Base-by-base conservation (phyloP, 2,888 invertebrate genomes). In the Epinotia bilunana region DNA sequence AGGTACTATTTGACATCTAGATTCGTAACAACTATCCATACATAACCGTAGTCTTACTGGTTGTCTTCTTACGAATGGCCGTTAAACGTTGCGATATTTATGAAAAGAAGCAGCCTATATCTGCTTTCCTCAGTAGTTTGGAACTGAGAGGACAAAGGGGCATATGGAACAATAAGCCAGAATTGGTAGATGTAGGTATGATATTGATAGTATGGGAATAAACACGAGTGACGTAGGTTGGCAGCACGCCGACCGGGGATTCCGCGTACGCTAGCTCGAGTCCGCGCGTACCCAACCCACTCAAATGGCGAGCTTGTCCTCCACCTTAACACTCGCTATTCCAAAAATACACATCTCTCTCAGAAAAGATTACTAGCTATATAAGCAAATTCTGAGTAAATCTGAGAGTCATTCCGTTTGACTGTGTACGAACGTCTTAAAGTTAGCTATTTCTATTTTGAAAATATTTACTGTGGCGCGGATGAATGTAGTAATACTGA, bases 201-300 rank as follows among this genome's bases (percentile, higher is more conserved):
- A 57, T 46, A 43, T 4, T 46, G 57, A 20, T 46, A 62, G 53
- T 39, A 69, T 63, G 43, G 55, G 46, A 62, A n/a, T 46, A 62
- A 70, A 57, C 57, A 64, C 39, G 28, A 61, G 62, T 72, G 75
- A 72, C 55, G 71, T 67, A 46, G 61, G 20, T 75, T 72, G 75
- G 75, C 75, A 65, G 43, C 6, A 20, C 71, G 75, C 75, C 75
- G 67, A 72, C 67, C 75, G 72, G 75, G 75, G 75, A 75, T 75
- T 72, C 75, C 75, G 55, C 61, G 71, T 71, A 28, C 39, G 53
- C 53, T n/a, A 53, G 53, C n/a, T 53, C n/a, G 53, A n/a, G n/a
- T 7, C n/a, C 20, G 20, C 28, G 13, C 12, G 39, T 69, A 60
- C 69, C 69, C 75, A 74, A 60, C 69, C 69, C 75, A 74, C 58